These are phyloP conservation scores for Blera fallax DNA, from an alignment of 2,888 invertebrate species.

Conservation along the genomic window DNA sequence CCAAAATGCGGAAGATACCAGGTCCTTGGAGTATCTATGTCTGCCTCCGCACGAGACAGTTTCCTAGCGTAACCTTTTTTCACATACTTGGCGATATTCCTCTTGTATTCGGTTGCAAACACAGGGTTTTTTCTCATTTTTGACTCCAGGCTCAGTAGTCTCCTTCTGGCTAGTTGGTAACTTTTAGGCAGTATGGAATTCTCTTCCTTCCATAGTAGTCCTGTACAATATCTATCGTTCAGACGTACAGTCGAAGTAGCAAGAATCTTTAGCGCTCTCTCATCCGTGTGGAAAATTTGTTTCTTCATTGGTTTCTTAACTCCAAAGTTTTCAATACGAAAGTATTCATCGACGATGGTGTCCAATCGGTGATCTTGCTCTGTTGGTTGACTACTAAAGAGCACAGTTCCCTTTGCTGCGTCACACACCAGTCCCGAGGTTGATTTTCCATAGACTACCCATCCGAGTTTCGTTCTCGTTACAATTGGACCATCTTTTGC, in stretches of 20 bases:
- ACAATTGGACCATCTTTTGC: slow-evolving; percentile 3
- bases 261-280: background rate
- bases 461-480: slow-evolving; percentile 14
- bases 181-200: too few relatives aligned
- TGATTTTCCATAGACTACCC: background rate
- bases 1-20: too few relatives aligned
- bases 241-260: background rate
- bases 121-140: too few relatives aligned
- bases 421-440: slow-evolving; percentile 37
- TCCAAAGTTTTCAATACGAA: background rate
- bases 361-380: background rate
- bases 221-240: background rate
- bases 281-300: background rate
- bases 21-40: too few relatives aligned
- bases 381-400: background rate
- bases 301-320: background rate
- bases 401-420: background rate
- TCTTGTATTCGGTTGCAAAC: too few relatives aligned
- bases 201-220: slow-evolving; percentile 31
- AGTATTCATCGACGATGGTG: background rate
- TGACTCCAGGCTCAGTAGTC: too few relatives aligned
- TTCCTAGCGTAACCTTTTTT: too few relatives aligned
- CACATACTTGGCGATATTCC: too few relatives aligned
- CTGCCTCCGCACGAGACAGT: too few relatives aligned
- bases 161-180: too few relatives aligned